Evolutionary conservation across 2,113 vertebrate genomes (phyloP), one percentile per base, ranked within the genome.

Genomic region (Harpagus bidentatus): DNA sequence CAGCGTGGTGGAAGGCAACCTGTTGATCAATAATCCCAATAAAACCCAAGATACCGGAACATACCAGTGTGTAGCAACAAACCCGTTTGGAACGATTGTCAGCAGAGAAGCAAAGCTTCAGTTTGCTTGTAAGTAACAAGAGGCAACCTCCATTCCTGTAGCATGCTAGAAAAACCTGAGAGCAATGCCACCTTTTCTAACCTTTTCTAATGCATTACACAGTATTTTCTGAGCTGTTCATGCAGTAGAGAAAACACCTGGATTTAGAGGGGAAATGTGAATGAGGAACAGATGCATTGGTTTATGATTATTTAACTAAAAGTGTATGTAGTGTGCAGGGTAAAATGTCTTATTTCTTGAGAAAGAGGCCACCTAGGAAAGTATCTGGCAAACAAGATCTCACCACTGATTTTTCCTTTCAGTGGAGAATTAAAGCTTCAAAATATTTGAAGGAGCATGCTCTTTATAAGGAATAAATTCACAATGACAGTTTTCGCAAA

Each of bases 21-120:
- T 99, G 96, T 86, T 99, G 97, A 99, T 99, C 98, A 99, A 96
- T 97, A 98, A 98, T 87, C 99, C 99, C 90, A 99, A 99, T 97
- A 99, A 98, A 98, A 99, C 98, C 95, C 98, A 98, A 79, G 99
- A 99, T 77, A 95, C 98, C 76, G 99, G 99, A 42, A 99, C 97
- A 1, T 99, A 99, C 98, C 99, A 99, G 97, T 99, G 99, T 97
- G 98, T 99, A 79, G 99, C 99, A 90, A 98, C 99, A 97, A 99
- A 99, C 97, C 98, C 99, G 1, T 99, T 99, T 1, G 99, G 99
- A 97, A 99, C 99, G 12, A 98, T 99, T 9, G 97, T 99, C 95
- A 99, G 99, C 98, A 98, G 98, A 96, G 99, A 99, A 97, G 99
- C 99, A 71, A 98, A 97, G 88, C 99, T 99, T 85, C 99, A 99